Base-by-base conservation (phyloP, 2,888 invertebrate species). In the Alloplasta piceator region DNA sequence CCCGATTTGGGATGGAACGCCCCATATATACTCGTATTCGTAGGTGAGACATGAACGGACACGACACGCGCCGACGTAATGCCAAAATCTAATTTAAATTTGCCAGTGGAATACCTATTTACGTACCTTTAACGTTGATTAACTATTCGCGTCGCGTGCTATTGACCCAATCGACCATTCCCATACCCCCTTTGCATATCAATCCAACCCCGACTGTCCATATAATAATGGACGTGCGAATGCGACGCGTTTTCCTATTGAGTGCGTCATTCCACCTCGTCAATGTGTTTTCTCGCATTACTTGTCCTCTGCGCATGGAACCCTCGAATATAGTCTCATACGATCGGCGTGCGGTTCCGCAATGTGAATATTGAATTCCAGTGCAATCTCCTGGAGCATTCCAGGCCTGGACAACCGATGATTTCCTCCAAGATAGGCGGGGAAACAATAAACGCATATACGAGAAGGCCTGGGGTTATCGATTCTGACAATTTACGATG, bases 21-120 rank as follows among this genome's bases (percentile, higher is more conserved):
- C n/a, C n/a, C n/a, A 26, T 26, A 26, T 26, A 26, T 26, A 26
- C 3, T 39, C 56, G 66, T 75, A 60, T 75, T 67, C 26, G 60
- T 39, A 50, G 26, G 67, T 60, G n/a, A n/a, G 66, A 39, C 64
- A n/a, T 26, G 73, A 38, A 66, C 66, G 66, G 58, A 50, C 1
- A 83, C 68, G 68, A 72, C 67, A 68, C 76, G 77, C 70, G 74
- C 70, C 66, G 71, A 48, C 81, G 67, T 82, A 84, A 85, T 84
- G 85, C 78, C 79, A 68, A 75, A 80, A 80, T 80, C 86, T 86
- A 86, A 86, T 86, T 87, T 84, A 85, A 85, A 85, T 85, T 83
- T 84, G 86, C 80, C 84, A 60, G 80, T 73, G 73, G 83, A 85
- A 84, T 72, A 84, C 79, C 83, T 85, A 86, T 87, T 87, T 87